Evolutionary conservation across 2,113 vertebrate genomes (phyloP).

Genomic region (Myiagra hebetior): DNA sequence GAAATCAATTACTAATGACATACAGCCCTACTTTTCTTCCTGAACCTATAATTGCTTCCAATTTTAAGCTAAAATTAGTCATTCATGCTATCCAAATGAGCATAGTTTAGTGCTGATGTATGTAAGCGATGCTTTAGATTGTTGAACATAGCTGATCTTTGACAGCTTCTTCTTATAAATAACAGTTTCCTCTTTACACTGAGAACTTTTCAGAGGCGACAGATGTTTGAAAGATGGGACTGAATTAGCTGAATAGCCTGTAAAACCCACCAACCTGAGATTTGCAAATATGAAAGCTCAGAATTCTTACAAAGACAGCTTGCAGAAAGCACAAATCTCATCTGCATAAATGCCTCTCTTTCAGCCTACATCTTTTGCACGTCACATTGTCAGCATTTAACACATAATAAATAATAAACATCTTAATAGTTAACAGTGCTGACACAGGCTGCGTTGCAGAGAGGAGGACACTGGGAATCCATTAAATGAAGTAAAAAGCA

Average conservation of each 20-base stretch:
- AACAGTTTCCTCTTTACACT: slow-evolving; percentile 38
- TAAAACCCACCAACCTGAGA: slow-evolving; percentile 44
- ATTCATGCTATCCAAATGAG: slow-evolving; percentile 66
- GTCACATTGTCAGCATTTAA: slow-evolving; percentile 28
- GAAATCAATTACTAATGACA: slow-evolving; percentile 73
- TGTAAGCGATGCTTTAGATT: slow-evolving; percentile 41
- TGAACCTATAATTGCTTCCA: slow-evolving; percentile 71
- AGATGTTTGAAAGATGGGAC: slow-evolving; percentile 54
- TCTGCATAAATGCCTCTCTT: not conserved
- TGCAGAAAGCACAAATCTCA: slow-evolving; percentile 30
- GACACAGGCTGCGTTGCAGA: not conserved
- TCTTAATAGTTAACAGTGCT: not conserved
- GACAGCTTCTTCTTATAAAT: slow-evolving; percentile 57
- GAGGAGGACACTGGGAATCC: not conserved
- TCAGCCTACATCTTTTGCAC: not conserved
- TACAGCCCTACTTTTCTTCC: slow-evolving; percentile 62
- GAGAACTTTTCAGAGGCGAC: slow-evolving; percentile 45
- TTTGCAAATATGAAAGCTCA: slow-evolving; percentile 21
- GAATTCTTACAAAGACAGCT: slow-evolving; percentile 14
- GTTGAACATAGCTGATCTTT: slow-evolving; percentile 53
- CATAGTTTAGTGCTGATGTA: slow-evolving; percentile 62
- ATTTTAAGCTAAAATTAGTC: slow-evolving; percentile 73
- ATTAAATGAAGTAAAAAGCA: not conserved
- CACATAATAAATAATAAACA: slow-evolving; percentile 37
- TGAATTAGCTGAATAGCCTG: slow-evolving; percentile 29